These are phyloP conservation scores for Magallana angulata DNA, from an alignment of 1,140 invertebrate genomes.

Conservation along the genomic window DNA sequence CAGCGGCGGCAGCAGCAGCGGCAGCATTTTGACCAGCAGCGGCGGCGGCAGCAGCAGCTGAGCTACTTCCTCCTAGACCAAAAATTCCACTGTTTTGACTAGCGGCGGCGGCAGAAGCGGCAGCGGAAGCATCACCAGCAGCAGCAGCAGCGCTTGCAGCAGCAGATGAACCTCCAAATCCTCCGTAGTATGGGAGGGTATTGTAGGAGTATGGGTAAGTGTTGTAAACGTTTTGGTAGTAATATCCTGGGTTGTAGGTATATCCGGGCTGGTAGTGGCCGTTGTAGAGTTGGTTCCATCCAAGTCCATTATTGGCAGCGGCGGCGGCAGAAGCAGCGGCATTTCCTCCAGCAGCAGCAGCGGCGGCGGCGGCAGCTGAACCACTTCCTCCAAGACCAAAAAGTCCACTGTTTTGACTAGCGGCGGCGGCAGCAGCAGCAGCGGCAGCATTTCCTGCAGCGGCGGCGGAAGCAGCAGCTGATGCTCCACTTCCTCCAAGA, in stretches of 20 bases:
- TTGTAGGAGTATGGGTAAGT: background rate
- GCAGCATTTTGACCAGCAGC: background rate
- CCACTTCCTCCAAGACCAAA: background rate
- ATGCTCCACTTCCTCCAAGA: slow-evolving; percentile 6
- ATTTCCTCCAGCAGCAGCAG: background rate
- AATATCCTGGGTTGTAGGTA: background rate
- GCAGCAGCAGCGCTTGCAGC: background rate
- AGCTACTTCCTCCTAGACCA: too few relatives aligned
- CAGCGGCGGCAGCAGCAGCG: background rate
- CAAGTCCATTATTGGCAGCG: background rate
- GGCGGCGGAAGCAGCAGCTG: background rate
- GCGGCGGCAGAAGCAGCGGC: background rate
- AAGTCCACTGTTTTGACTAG: background rate
- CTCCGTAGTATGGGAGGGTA: background rate
- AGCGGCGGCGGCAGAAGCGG: background rate
- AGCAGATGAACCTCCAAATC: slow-evolving; percentile 2
- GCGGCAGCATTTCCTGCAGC: background rate
- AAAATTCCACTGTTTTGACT: too few relatives aligned
- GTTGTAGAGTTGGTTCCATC: slow-evolving; percentile 8
- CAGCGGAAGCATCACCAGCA: background rate
- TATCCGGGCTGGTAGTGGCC: background rate
- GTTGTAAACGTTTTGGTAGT: background rate
- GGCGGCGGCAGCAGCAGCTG: background rate
- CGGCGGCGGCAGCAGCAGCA: background rate
- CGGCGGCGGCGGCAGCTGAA: background rate